Percentiles rank a stretch among this genome's conserved stretches.
Evolutionary conservation across 2,888 invertebrate species (phyloP).

Genomic region (Salticus scenicus): DNA sequence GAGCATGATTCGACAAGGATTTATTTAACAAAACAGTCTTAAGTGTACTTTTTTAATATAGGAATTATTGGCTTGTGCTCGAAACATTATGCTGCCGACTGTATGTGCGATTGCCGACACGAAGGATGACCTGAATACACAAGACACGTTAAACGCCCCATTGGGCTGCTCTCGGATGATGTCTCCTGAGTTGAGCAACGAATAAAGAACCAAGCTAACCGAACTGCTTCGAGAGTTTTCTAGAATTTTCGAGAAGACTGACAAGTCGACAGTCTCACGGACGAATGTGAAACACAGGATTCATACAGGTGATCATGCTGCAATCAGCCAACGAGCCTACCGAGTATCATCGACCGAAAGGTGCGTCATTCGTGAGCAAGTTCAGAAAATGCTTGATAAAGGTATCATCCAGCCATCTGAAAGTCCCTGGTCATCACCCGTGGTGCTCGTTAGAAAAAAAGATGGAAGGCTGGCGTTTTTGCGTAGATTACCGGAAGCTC

Average conservation of each 20-base stretch:
- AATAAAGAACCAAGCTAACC: neutral
- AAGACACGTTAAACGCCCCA: neutral
- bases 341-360: neutral
- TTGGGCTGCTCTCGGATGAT: neutral
- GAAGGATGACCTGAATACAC: neutral
- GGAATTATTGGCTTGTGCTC: no score
- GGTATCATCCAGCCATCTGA: neutral
- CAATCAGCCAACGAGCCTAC: neutral
- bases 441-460: neutral
- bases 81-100: no score
- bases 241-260: neutral
- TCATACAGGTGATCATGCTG: neutral
- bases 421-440: neutral
- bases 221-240: neutral
- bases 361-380: neutral
- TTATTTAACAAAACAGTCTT: no score
- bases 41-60: no score
- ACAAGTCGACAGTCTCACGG: neutral
- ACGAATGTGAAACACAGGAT: slow-evolving; percentile 4
- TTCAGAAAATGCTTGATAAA: slow-evolving; percentile 3
- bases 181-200: neutral
- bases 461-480: neutral
- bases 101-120: no score
- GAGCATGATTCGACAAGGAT: no score
- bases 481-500: slow-evolving; percentile 9